phyloP scores from a whole-genome alignment of 2,797 vertebrate genomes.

The Pseudomugil gertrudae region DNA sequence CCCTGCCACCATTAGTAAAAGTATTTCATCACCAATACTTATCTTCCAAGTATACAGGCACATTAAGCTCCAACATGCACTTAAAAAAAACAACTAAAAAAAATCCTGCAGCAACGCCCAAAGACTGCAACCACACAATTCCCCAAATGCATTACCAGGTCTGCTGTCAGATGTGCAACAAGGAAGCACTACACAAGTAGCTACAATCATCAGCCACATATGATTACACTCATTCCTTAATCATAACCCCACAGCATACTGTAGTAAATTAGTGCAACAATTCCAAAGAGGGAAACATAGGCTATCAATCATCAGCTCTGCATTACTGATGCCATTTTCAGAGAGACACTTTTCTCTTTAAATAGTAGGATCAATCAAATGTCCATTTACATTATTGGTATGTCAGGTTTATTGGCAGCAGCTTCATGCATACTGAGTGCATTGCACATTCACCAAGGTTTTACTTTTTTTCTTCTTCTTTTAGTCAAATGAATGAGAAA shows the following conservation, averaged over 20 bases:
- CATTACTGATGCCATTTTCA: conserved; percentile 37
- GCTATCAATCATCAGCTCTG: conserved; percentile 17
- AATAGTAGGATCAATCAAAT: conserved; percentile 58
- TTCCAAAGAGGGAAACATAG: conserved; percentile 15
- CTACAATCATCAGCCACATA: conserved; percentile 47
- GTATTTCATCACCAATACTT: conserved; percentile 40
- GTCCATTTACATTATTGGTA: conserved; percentile 51
- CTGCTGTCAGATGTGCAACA: conserved; percentile 63
- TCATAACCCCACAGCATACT: conserved; percentile 44
- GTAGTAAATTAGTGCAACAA: conserved; percentile 55
- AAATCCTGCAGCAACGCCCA: conserved; percentile 82
- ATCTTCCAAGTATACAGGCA: conserved; percentile 52
- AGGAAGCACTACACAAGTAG: conserved; percentile 35
- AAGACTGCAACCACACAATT: conserved; percentile 69
- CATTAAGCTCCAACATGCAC: conserved; percentile 48
- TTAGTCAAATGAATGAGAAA: conserved; percentile 26
- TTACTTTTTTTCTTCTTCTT: neutral
- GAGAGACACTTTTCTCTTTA: conserved; percentile 27
- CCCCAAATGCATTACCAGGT: conserved; percentile 66
- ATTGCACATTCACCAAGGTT: conserved; percentile 26
- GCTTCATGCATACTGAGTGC: conserved; percentile 21
- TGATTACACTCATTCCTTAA: conserved; percentile 50
- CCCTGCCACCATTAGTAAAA: conserved; percentile 50
- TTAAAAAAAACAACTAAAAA: conserved; percentile 25
- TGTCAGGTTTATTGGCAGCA: conserved; percentile 44